phyloP scores from a whole-genome alignment of 2,888 invertebrate species.

The Trichogramma dendrolimi region DNA sequence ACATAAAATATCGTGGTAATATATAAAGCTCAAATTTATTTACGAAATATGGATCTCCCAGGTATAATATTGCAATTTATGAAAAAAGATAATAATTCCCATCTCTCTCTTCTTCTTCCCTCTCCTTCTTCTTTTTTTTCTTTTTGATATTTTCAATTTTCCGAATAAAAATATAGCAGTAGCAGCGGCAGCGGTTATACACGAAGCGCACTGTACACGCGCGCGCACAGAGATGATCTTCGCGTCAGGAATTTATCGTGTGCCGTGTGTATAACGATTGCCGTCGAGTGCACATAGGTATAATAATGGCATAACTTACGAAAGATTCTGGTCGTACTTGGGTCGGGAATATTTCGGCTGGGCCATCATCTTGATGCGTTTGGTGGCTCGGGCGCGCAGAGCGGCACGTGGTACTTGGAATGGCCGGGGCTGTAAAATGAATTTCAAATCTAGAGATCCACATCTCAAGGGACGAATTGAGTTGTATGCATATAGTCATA shows the following conservation, averaged over 20 bases:
- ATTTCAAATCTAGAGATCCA: conserved; percentile 26
- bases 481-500: neutral
- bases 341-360: conserved; percentile 30
- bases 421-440: conserved; percentile 34
- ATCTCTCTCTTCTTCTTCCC: too few relatives aligned
- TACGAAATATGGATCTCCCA: too few relatives aligned
- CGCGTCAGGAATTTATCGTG: too few relatives aligned
- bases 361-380: conserved; percentile 42
- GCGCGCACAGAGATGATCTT: neutral
- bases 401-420: conserved; percentile 34
- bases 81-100: too few relatives aligned
- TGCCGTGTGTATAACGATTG: neutral
- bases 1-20: too few relatives aligned
- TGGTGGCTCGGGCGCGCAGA: conserved; percentile 36
- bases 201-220: neutral
- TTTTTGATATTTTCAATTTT: too few relatives aligned
- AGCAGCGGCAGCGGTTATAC: too few relatives aligned
- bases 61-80: too few relatives aligned
- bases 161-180: too few relatives aligned
- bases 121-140: too few relatives aligned
- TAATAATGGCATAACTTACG: conserved; percentile 15
- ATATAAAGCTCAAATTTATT: too few relatives aligned
- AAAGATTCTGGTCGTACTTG: neutral
- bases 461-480: conserved; percentile 19
- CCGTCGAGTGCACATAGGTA: neutral